A percentile compares a stretch with the other conserved stretches of the same genome.
These are phyloP conservation scores for Chironomus riparius DNA, from an alignment of 2,888 invertebrate genomes.

Conservation along the genomic window DNA sequence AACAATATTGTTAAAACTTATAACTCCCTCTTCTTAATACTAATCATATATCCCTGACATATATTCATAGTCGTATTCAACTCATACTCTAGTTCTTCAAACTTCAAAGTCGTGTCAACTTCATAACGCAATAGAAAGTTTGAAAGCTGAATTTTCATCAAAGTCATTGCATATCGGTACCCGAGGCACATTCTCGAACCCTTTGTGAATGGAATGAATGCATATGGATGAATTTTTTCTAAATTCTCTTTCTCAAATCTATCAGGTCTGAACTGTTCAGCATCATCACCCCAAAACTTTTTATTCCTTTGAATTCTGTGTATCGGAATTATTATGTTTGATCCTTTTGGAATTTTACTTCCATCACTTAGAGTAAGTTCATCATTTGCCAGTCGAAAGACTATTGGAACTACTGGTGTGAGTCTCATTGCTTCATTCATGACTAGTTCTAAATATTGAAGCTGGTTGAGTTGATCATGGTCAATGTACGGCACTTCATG, in stretches of 20 bases:
- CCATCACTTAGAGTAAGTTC: not conserved
- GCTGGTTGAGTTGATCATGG: constrained; percentile 35
- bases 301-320: not conserved
- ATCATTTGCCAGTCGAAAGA: not conserved
- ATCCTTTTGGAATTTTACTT: not conserved
- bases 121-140: not conserved
- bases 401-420: constrained; percentile 31
- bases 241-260: not conserved
- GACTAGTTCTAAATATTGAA: constrained; percentile 38
- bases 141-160: not conserved
- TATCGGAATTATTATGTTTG: not conserved
- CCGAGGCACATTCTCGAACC: not conserved
- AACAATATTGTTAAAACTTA: not conserved
- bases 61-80: not conserved
- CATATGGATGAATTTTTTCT: not conserved
- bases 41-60: not conserved
- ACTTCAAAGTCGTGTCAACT: not conserved
- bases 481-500: constrained; percentile 33
- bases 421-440: constrained; percentile 39
- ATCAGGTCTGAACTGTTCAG: not conserved
- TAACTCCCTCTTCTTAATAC: not conserved
- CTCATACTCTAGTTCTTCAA: not conserved
- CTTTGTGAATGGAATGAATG: not conserved
- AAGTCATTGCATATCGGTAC: not conserved
- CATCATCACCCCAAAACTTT: constrained; percentile 10